Evolutionary conservation across 1,140 invertebrate species (phyloP), one percentile per base, ranked within the genome.

Genomic region (Drosophila suzukii): DNA sequence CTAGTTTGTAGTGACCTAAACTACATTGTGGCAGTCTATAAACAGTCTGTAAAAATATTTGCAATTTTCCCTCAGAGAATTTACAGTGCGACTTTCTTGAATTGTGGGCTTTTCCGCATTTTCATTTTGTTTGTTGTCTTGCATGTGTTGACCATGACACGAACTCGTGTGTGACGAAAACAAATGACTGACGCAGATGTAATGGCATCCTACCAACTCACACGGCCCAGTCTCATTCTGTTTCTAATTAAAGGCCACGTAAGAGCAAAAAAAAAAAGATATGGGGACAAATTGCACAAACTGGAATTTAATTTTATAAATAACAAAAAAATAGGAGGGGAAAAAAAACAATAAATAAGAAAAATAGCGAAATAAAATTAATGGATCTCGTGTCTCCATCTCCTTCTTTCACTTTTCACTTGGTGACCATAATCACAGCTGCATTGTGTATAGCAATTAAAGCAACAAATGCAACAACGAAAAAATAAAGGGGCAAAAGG

Each of bases 341-440:
- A 27, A 38, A 49, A 43, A 50, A 61, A 49, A 38, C 53, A 54
- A 43, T 59, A 12, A 12, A 15, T 1, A 27, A 32, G 46, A 54
- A 27, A 54, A 47, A 54, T 39, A 39, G 46, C 30, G 6, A 58
- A 75, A 70, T 61, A 34, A 85, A 86, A 70, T 82, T 73, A 86
- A 81, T 61, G 75, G 54, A 57, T 59, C 12, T 43, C 51, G 38
- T 36, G 34, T 51, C 15, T 15, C 11, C 34, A 32, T 43, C 39
- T 17, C 27, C 36, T 13, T 39, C 44, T 41, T 13, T 44, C 8
- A 34, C 50, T 17, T 13, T 41, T 46, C 8, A 17, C 32, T 17
- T 75, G 50, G 53, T 60, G 73, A 49, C 67, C 58, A 82, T 82
- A 82, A 82, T 82, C 79, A 82, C 79, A 82, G 57, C 62, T 88